A percentile compares a stretch with the other conserved stretches of the same genome.
These are phyloP conservation scores for Salvelinus sp. DNA, from an alignment of 2,113 vertebrate species.

Conservation along the genomic window DNA sequence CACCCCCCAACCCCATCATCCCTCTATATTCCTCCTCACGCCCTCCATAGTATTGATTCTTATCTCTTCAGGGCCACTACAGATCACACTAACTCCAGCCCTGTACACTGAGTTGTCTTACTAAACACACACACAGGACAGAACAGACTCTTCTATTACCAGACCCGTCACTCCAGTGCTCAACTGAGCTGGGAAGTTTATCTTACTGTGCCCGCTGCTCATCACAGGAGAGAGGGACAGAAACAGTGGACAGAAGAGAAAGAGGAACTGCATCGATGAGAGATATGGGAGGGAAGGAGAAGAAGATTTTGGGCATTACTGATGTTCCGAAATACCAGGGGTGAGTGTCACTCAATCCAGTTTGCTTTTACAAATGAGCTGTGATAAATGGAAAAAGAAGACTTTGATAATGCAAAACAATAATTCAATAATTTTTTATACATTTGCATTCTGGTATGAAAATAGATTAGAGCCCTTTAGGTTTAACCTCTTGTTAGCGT, in stretches of 20 bases:
- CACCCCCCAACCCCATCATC: slow-evolving; percentile 16
- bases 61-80: slow-evolving; percentile 44
- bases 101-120: slow-evolving; percentile 6
- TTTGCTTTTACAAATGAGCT: background rate
- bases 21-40: slow-evolving; percentile 1
- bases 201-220: background rate
- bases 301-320: slow-evolving; percentile 66
- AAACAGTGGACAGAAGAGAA: background rate
- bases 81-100: slow-evolving; percentile 32
- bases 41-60: slow-evolving; percentile 43
- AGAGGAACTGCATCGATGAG: slow-evolving; percentile 59
- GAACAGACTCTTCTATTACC: background rate
- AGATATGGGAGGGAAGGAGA: slow-evolving; percentile 73
- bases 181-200: slow-evolving; percentile 60
- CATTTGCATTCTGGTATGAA: too few species aligned
- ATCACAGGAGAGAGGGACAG: background rate
- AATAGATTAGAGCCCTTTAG: background rate
- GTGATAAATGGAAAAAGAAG: background rate
- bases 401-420: background rate
- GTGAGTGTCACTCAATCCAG: slow-evolving; percentile 56
- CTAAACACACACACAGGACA: slow-evolving; percentile 27
- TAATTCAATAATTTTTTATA: background rate
- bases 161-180: slow-evolving; percentile 25
- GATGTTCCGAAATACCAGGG: slow-evolving; percentile 56
- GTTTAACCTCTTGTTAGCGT: background rate